Evolutionary conservation across 2,888 invertebrate species (phyloP), one percentile per base, ranked within the genome.

Genomic region (Scaptomyza polygonia): DNA sequence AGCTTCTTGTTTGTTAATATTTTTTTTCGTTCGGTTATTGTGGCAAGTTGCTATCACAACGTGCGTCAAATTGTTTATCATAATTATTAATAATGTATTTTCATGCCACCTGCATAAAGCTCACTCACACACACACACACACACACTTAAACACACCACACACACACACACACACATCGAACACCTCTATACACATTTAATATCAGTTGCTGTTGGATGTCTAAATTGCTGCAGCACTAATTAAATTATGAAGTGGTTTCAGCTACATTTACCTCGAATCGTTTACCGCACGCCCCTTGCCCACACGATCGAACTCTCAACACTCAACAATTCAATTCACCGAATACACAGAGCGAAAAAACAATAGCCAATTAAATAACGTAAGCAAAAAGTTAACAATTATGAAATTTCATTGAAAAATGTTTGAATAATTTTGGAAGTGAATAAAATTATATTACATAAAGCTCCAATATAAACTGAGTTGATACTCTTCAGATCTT

Each of bases 171-270:
- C 32, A 12, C 12, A 4, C n/a, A 34, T 12, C 5, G n/a, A n/a
- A n/a, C 32, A 34, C n/a, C 30, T 32, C 1, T 32, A 32, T 12
- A 12, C 25, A 29, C 9, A 43, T 14, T 27, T 11, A n/a, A 30
- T 43, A 16, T 48, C 21, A 29, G 51, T 53, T 21, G 51, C 30
- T 39, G 43, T 32, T 56, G 59, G 63, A 64, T 64, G 54, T 64
- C 72, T 61, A 66, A 67, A 71, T 67, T 67, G 80, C 79, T 72
- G 73, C 71, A 76, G 71, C 78, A 73, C 78, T 81, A 81, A 81
- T 81, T 81, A 83, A 81, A 83, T 83, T 81, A 83, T 83, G 84
- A 81, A 83, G 76, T 83, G 75, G 64, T 83, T 81, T 80, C 72
- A 77, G 76, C 83, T 69, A 80, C 81, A 81, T 81, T 81, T 81